A percentile compares a stretch with the other conserved stretches of the same genome.
phyloP scores from a whole-genome alignment of 2,113 vertebrate species.

The Mobula birostris region DNA sequence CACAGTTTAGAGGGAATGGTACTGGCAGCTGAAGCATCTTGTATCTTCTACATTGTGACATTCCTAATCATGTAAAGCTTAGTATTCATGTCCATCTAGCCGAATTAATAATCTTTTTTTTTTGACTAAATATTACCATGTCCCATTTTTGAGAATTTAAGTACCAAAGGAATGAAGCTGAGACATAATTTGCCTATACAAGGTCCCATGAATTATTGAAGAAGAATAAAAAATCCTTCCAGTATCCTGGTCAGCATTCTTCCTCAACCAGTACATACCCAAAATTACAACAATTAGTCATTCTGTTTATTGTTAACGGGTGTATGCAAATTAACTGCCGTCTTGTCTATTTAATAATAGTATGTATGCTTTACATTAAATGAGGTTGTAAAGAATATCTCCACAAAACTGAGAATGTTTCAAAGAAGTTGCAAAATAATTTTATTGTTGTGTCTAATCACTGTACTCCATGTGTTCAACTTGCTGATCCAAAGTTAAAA shows the following conservation, averaged over 20 bases:
- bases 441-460: not conserved
- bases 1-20: too few relatives aligned
- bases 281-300: not conserved
- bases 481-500: not conserved
- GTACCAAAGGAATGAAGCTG: not conserved
- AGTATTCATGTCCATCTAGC: not conserved
- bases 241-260: not conserved
- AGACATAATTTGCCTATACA: not conserved
- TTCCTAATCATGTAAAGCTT: not conserved
- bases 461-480: not conserved
- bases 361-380: not conserved
- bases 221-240: not conserved
- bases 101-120: not conserved
- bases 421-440: not conserved
- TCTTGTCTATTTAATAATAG: not conserved
- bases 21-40: not conserved
- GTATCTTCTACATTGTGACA: not conserved
- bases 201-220: not conserved
- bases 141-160: not conserved
- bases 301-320: not conserved
- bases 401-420: not conserved
- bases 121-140: not conserved
- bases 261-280: not conserved
- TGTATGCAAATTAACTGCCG: not conserved
- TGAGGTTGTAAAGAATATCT: not conserved